Evolutionary conservation across 2,113 vertebrate genomes (phyloP).

Genomic region (Notechis scutatus): DNA sequence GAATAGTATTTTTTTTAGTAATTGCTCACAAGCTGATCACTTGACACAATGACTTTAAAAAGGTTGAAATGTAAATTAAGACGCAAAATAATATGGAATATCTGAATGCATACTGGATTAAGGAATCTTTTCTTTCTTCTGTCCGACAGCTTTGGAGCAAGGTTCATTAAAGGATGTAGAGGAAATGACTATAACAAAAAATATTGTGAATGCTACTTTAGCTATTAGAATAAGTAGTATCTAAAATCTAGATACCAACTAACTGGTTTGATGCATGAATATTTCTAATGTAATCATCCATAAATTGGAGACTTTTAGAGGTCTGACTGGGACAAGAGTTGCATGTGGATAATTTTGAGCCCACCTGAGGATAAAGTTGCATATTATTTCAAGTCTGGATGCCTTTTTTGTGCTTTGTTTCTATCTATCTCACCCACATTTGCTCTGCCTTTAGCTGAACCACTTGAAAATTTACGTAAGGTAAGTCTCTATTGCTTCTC

Average conservation of each 20-base stretch:
- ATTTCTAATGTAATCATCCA: background rate
- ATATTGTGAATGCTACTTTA: background rate
- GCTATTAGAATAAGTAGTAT: background rate
- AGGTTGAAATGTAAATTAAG: background rate
- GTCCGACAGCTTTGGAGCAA: constrained; percentile 45
- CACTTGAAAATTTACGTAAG: background rate
- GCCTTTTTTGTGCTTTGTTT: background rate
- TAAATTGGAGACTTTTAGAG: background rate
- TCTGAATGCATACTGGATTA: background rate
- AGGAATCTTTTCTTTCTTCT: constrained; percentile 41
- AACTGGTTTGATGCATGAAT: background rate
- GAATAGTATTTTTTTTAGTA: background rate
- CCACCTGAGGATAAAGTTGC: background rate
- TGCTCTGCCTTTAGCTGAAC: background rate
- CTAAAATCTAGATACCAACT: fast-evolving
- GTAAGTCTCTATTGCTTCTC: background rate
- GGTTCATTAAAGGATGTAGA: constrained; percentile 33
- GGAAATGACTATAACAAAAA: constrained; percentile 29
- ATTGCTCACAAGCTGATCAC: background rate
- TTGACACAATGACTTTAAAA: background rate
- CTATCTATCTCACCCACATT: background rate
- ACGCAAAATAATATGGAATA: background rate
- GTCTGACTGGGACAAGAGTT: background rate
- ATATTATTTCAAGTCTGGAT: background rate
- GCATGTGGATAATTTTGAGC: background rate